These are phyloP conservation scores for Brachyalestes nurse DNA, from an alignment of 2,797 vertebrate genomes.

Conservation along the genomic window DNA sequence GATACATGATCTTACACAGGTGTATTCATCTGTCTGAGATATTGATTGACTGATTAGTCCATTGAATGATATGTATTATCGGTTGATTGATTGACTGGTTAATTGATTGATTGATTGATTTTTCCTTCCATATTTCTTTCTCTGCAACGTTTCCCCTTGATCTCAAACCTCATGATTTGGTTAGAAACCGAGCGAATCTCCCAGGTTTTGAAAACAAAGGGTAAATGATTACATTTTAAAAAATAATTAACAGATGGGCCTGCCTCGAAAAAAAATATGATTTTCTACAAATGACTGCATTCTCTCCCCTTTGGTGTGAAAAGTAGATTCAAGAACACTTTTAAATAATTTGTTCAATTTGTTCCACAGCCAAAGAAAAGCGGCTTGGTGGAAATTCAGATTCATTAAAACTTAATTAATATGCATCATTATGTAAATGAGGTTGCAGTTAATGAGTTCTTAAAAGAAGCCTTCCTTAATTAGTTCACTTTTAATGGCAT, in stretches of 20 bases:
- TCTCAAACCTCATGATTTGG: constrained; percentile 68
- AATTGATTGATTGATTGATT: background rate
- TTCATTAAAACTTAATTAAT: constrained; percentile 99
- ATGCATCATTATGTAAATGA: constrained; percentile 99
- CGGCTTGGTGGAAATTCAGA: constrained; percentile 98
- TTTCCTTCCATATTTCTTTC: constrained; percentile 48
- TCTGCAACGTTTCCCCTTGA: constrained; percentile 64
- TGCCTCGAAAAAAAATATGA: constrained; percentile 85
- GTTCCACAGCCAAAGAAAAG: constrained; percentile 99
- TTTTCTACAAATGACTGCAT: constrained; percentile 95
- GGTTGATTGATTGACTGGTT: background rate
- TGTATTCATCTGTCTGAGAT: background rate
- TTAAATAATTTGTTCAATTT: constrained; percentile 99
- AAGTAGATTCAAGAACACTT: constrained; percentile 99
- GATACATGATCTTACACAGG: background rate
- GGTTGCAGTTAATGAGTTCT: constrained; percentile 99
- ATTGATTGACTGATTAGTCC: background rate
- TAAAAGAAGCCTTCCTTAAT: constrained; percentile 99
- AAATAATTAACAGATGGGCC: constrained; percentile 98
- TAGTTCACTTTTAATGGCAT: constrained; percentile 99
- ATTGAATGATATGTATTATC: background rate
- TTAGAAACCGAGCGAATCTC: constrained; percentile 79
- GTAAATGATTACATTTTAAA: constrained; percentile 93
- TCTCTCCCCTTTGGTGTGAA: constrained; percentile 97
- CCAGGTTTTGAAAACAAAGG: constrained; percentile 86